Conservation (phyloP, 2,113 vertebrate species). For the Daphoenositta chrysoptera region DNA sequence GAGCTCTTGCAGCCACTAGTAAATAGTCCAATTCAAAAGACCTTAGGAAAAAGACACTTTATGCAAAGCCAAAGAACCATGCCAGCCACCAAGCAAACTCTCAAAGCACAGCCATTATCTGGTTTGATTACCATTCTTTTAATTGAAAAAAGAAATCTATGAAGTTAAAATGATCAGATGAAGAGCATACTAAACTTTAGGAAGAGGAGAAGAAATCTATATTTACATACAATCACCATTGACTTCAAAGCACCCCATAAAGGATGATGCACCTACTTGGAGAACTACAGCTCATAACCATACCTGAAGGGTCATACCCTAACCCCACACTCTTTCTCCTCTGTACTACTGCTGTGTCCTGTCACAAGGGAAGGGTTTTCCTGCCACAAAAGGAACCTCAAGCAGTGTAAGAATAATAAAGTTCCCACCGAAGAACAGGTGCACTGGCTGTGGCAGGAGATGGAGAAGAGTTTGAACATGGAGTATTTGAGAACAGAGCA, state of each 20-base stretch:
- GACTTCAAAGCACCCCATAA: background rate
- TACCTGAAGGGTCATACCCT: background rate
- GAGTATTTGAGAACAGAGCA: background rate
- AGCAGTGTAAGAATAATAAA: background rate
- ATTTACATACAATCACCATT: background rate
- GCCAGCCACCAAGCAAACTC: background rate
- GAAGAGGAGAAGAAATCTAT: background rate
- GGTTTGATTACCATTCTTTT: background rate
- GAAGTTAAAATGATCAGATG: background rate
- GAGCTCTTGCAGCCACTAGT: background rate
- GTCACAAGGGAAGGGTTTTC: background rate
- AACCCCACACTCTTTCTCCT: background rate
- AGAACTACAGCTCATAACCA: background rate
- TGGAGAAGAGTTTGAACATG: background rate
- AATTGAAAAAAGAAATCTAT: background rate
- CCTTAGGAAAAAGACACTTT: background rate
- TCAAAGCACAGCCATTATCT: background rate
- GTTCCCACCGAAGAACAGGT: background rate
- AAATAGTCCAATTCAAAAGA: background rate
- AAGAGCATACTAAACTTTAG: background rate
- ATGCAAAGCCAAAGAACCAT: background rate
- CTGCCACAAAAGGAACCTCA: background rate
- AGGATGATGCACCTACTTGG: background rate
- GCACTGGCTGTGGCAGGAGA: background rate
- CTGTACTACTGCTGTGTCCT: background rate